phyloP scores from a whole-genome alignment of 30 jellyfish, hydroid and myxozoan species.

The Cassiopea andromeda region DNA sequence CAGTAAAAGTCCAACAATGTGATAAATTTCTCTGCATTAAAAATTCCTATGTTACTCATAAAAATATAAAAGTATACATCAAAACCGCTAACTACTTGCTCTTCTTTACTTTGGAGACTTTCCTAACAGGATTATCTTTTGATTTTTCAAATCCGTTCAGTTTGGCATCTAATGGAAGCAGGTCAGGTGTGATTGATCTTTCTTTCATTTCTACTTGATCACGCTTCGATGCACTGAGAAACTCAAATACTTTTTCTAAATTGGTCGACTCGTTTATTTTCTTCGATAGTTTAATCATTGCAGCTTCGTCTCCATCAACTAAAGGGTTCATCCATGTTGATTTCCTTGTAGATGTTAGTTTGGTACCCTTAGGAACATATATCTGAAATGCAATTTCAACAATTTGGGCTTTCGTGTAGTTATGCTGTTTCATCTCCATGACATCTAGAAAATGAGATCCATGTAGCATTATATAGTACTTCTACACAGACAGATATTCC shows the following conservation, averaged over 20 bases:
- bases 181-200: constrained; percentile 65
- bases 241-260: constrained; percentile 39
- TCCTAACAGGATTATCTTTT: constrained; percentile 20
- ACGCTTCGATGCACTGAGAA: constrained; percentile 43
- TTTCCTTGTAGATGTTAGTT: constrained; percentile 77
- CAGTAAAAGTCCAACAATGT: no score
- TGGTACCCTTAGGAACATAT: constrained; percentile 86
- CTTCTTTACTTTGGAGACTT: constrained; percentile 8
- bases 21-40: not conserved
- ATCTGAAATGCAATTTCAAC: constrained; percentile 85
- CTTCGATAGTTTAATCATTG: constrained; percentile 53
- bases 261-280: constrained; percentile 61
- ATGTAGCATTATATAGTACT: no score
- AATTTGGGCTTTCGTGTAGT: constrained; percentile 67
- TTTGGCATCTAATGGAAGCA: constrained; percentile 74
- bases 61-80: not conserved
- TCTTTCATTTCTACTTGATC: constrained; percentile 63
- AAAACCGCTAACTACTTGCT: not conserved
- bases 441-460: constrained; percentile 13
- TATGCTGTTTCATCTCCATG: constrained; percentile 41
- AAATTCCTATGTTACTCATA: no score
- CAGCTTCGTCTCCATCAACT: constrained; percentile 85
- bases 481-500: no score
- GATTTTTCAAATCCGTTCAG: constrained; percentile 59
- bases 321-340: constrained; percentile 95